Conservation (phyloP, 2,797 vertebrate genomes). For the Eutrigla gurnardus region DNA sequence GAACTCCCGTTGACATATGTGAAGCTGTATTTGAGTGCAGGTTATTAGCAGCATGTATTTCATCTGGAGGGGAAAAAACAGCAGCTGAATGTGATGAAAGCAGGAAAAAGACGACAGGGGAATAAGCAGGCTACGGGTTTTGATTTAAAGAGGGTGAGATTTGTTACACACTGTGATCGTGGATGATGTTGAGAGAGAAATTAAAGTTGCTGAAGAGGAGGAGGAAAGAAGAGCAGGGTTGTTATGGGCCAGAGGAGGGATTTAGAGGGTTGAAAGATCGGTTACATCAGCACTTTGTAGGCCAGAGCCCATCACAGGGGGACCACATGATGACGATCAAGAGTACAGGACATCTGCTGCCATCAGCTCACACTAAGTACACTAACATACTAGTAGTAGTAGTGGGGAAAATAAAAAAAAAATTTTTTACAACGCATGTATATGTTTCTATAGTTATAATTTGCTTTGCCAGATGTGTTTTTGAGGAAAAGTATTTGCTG, state of each 20-base stretch:
- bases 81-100: slow-evolving; percentile 21
- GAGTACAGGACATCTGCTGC: neutral
- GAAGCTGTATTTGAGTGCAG: neutral
- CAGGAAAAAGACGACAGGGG: neutral
- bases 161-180: neutral
- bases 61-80: neutral
- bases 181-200: neutral
- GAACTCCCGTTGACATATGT: neutral
- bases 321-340: neutral
- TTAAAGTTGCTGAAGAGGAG: slow-evolving; percentile 16
- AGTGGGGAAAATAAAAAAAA: neutral
- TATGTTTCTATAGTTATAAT: neutral
- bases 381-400: no score
- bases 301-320: neutral
- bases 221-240: slow-evolving; percentile 5
- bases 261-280: slow-evolving; percentile 2
- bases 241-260: neutral
- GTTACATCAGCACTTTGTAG: slow-evolving; percentile 24
- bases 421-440: neutral
- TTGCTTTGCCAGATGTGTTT: neutral
- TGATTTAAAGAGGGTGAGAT: neutral
- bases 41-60: neutral
- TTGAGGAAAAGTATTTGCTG: neutral
- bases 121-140: neutral
- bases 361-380: neutral